A percentile compares a stretch with the other conserved stretches of the same genome.
Evolutionary conservation across 92 coral and sea anemone genomes (phyloP).

Genomic region (Meandrina meandrites): DNA sequence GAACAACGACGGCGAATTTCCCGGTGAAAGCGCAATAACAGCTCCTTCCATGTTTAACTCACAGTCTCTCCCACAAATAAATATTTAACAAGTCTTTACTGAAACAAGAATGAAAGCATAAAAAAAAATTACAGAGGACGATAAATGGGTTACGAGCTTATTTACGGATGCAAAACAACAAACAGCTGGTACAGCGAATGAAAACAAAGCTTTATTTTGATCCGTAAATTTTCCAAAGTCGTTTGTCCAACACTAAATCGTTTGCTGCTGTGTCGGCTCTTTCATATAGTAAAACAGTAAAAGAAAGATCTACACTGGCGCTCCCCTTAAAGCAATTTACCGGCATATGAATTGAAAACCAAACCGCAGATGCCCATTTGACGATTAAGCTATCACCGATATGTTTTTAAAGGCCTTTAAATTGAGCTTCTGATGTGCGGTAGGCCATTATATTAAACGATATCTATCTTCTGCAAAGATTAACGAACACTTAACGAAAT

Average conservation of each 20-base stretch:
- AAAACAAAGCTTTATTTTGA: neutral
- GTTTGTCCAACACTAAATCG: no score
- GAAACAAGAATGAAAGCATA: neutral
- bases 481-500: neutral
- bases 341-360: neutral
- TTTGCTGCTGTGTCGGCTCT: neutral
- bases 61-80: neutral
- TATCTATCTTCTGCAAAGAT: neutral
- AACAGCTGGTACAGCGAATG: neutral
- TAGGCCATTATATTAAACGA: neutral
- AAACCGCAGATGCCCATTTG: neutral
- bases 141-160: neutral
- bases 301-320: neutral
- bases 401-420: neutral
- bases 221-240: neutral
- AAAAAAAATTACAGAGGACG: neutral
- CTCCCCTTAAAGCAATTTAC: neutral
- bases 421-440: neutral
- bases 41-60: slow-evolving; percentile 13
- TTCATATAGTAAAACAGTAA: neutral
- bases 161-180: neutral
- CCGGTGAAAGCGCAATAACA: slow-evolving; percentile 2
- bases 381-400: neutral
- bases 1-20: neutral
- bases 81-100: neutral